Percentiles rank a stretch among this genome's conserved stretches.
Evolutionary conservation across 2,888 invertebrate species (phyloP).

Genomic region (Ophioninae sp.): DNA sequence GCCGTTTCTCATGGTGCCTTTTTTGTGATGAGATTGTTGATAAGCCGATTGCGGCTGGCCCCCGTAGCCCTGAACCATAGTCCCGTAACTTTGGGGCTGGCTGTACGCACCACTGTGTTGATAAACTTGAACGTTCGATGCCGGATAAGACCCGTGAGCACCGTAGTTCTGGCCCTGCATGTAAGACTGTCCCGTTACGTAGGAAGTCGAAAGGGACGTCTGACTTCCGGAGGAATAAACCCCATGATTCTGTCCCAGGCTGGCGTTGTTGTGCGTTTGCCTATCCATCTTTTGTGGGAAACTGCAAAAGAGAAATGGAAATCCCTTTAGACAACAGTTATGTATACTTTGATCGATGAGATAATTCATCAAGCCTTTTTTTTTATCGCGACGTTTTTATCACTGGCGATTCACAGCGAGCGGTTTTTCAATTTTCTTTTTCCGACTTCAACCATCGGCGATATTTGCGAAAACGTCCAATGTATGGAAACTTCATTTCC

Average conservation of each 20-base stretch:
- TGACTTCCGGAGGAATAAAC: slow-evolving; percentile 77
- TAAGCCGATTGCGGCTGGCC: slow-evolving; percentile 76
- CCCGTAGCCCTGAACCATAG: slow-evolving; percentile 78
- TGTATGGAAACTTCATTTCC: neutral
- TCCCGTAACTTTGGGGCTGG: slow-evolving; percentile 78
- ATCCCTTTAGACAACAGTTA: neutral
- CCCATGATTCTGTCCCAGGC: slow-evolving; percentile 75
- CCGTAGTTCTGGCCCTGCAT: slow-evolving; percentile 78
- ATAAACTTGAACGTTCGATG: slow-evolving; percentile 74
- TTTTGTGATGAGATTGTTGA: slow-evolving; percentile 84
- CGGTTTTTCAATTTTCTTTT: neutral
- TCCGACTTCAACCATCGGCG: neutral
- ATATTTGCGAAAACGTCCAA: neutral
- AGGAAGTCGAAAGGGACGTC: slow-evolving; percentile 77
- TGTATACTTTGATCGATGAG: neutral
- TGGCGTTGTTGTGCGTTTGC: slow-evolving; percentile 72
- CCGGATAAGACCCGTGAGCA: slow-evolving; percentile 73
- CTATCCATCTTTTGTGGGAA: slow-evolving; percentile 80
- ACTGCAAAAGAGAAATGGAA: slow-evolving; percentile 66
- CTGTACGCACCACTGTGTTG: slow-evolving; percentile 72
- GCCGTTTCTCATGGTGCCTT: slow-evolving; percentile 85
- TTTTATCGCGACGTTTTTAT: neutral
- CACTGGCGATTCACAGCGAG: neutral
- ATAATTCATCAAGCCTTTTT: neutral
- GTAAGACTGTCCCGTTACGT: slow-evolving; percentile 79